Evolutionary conservation across 2,113 vertebrate species (phyloP).

Genomic region (Quiscalus mexicanus): DNA sequence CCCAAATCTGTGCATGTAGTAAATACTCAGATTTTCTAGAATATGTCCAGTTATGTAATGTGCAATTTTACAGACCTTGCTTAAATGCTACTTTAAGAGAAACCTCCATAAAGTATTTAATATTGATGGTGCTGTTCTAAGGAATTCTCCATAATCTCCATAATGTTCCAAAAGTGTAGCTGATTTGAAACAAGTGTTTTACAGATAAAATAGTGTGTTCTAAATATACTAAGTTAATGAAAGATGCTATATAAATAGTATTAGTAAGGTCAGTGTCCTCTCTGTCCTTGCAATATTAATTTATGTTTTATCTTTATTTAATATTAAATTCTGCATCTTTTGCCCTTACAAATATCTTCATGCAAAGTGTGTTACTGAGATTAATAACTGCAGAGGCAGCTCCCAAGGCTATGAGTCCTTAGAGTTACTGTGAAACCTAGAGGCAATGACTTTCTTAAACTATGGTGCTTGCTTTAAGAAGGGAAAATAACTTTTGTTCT

Average conservation of each 20-base stretch:
- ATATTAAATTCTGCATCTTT: not conserved
- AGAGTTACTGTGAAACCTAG: not conserved
- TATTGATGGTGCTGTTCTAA: not conserved
- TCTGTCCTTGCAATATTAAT: not conserved
- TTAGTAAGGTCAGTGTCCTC: not conserved
- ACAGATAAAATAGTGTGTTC: not conserved
- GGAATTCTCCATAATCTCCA: not conserved
- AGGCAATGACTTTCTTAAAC: not conserved
- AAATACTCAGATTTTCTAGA: not conserved
- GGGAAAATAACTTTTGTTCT: not conserved
- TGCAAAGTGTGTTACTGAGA: not conserved
- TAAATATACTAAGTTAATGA: not conserved
- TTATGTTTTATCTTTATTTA: not conserved
- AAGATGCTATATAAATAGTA: not conserved
- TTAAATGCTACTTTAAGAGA: not conserved
- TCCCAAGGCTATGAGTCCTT: not conserved
- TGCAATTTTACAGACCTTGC: not conserved
- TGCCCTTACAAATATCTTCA: not conserved
- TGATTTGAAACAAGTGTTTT: not conserved
- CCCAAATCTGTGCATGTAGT: not conserved
- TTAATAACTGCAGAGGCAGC: not conserved
- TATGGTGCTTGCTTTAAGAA: not conserved
- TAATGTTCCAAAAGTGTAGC: not conserved
- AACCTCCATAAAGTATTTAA: not conserved
- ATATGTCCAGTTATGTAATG: not conserved